phyloP scores from a whole-genome alignment of 2,113 vertebrate species.

The Charadrius vociferus region DNA sequence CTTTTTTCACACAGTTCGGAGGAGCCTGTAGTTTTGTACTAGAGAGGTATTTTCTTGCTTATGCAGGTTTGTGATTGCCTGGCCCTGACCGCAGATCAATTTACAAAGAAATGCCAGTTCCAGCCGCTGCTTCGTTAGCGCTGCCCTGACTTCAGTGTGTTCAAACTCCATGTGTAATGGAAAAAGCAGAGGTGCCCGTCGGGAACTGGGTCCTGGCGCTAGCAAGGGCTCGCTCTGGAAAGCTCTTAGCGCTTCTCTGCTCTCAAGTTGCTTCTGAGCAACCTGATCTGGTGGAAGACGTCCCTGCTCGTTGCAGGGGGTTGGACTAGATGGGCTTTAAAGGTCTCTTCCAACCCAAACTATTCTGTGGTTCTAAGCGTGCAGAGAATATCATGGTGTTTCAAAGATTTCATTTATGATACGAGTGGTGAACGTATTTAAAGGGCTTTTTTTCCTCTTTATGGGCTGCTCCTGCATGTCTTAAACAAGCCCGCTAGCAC shows the following conservation, averaged over 20 bases:
- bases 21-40: neutral
- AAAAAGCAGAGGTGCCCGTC: neutral
- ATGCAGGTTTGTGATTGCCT: neutral
- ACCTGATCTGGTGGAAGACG: neutral
- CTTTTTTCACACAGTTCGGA: neutral
- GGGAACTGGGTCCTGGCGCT: neutral
- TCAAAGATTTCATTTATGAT: neutral
- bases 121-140: neutral
- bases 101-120: neutral
- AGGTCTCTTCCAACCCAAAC: neutral
- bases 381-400: neutral
- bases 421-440: neutral
- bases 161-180: neutral
- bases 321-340: neutral
- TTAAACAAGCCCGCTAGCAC: neutral
- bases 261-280: neutral
- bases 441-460: neutral
- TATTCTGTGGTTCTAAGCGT: neutral
- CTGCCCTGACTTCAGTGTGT: neutral
- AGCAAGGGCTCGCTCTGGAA: neutral
- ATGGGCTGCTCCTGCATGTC: neutral
- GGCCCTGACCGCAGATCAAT: fast-evolving
- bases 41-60: neutral
- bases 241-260: neutral
- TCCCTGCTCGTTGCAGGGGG: neutral